Evolutionary conservation across 35 echinoderm and acorn worm species (phyloP).

Genomic region (Lytechinus variegatus): DNA sequence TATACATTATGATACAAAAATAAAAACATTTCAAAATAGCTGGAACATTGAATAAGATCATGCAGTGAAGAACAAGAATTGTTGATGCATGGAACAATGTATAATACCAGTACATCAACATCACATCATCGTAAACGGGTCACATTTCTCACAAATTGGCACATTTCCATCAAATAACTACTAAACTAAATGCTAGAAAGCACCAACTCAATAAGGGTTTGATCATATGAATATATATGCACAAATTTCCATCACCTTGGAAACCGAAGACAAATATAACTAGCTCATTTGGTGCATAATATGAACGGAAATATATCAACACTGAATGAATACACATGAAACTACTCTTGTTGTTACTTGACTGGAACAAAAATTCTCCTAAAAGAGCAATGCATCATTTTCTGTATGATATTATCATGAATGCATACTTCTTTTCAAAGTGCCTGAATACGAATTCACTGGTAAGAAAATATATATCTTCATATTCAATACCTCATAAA

Average conservation of each 20-base stretch:
- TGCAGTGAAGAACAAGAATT: neutral
- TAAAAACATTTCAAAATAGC: neutral
- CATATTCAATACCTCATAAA: too few relatives aligned
- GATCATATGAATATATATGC: neutral
- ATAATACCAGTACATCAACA: neutral
- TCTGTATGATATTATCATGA: too few relatives aligned
- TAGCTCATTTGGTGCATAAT: neutral
- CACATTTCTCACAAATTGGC: neutral
- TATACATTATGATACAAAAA: neutral
- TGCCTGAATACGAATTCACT: too few relatives aligned
- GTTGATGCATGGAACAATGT: neutral
- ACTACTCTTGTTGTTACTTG: neutral
- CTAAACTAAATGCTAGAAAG: neutral
- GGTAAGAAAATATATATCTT: too few relatives aligned
- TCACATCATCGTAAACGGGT: neutral
- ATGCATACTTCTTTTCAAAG: too few relatives aligned
- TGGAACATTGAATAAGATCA: neutral
- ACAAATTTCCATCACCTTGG: neutral
- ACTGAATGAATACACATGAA: neutral
- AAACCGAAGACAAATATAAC: neutral
- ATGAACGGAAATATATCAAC: neutral
- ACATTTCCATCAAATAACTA: slow-evolving; percentile 1
- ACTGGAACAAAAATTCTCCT: too few relatives aligned
- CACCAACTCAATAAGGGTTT: neutral
- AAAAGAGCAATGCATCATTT: too few relatives aligned